A percentile compares a stretch with the other conserved stretches of the same genome.
These are phyloP conservation scores for Tenrec ecaudatus DNA, from an alignment of 2,113 vertebrate genomes.

Conservation along the genomic window DNA sequence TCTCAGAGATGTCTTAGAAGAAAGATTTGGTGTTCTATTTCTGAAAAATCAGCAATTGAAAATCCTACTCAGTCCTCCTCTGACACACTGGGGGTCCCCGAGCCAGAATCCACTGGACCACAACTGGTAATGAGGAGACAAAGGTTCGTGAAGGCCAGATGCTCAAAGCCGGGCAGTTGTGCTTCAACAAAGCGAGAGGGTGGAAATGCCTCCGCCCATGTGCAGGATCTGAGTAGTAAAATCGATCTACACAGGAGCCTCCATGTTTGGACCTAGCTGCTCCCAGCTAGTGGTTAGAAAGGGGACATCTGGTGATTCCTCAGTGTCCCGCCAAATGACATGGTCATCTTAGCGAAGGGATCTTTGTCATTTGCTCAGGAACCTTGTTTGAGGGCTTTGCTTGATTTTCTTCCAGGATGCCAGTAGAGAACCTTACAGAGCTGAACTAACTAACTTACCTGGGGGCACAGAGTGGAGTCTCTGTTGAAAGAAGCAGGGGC, in stretches of 20 bases:
- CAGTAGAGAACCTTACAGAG: neutral
- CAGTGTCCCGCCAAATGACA: neutral
- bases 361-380: neutral
- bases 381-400: neutral
- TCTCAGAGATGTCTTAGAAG: neutral
- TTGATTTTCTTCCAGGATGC: conserved; percentile 31
- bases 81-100: neutral
- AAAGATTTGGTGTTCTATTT: neutral
- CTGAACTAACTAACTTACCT: neutral
- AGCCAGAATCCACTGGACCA: neutral
- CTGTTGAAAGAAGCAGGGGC: neutral
- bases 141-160: neutral
- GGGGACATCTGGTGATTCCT: neutral
- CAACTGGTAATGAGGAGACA: neutral
- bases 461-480: neutral
- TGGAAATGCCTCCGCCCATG: neutral
- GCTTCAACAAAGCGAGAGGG: neutral
- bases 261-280: neutral
- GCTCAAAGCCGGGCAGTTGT: neutral
- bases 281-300: neutral
- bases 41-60: neutral
- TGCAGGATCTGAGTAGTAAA: neutral
- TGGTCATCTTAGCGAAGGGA: neutral
- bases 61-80: neutral
- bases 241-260: neutral